phyloP scores from a whole-genome alignment of 2,113 vertebrate species.

The Cnemophilus loriae region DNA sequence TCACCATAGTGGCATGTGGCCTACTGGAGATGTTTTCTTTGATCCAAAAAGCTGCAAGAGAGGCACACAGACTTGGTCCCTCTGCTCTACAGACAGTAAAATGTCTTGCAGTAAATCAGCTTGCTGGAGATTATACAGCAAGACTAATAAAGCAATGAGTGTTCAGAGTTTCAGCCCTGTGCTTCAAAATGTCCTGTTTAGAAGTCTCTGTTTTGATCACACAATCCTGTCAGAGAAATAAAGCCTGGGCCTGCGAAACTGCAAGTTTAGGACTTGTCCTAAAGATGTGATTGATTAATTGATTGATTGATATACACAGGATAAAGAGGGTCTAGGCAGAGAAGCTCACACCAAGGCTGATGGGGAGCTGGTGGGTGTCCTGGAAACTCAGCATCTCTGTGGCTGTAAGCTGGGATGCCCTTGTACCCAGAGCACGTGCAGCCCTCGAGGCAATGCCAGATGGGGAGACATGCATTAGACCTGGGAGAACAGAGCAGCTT shows the following conservation, averaged over 20 bases:
- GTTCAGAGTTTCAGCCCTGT: background rate
- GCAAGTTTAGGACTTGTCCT: background rate
- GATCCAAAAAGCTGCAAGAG: background rate
- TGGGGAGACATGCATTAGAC: background rate
- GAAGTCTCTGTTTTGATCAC: background rate
- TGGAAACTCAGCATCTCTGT: background rate
- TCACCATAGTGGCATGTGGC: accelerated
- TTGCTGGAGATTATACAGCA: background rate
- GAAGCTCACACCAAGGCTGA: background rate
- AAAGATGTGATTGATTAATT: background rate
- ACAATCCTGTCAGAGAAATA: background rate
- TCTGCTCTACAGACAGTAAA: background rate
- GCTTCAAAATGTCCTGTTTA: background rate
- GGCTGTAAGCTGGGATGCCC: background rate
- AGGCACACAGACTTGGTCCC: background rate
- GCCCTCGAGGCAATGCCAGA: background rate
- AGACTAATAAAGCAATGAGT: background rate
- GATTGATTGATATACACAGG: background rate
- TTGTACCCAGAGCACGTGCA: background rate
- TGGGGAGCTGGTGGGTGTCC: background rate
- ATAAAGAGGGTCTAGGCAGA: background rate
- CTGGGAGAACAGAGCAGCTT: background rate
- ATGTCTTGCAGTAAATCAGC: background rate
- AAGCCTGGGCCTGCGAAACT: background rate
- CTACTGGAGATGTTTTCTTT: background rate